Conservation (phyloP, 92 coral and sea anemone species). For the Siderastrea radians region DNA sequence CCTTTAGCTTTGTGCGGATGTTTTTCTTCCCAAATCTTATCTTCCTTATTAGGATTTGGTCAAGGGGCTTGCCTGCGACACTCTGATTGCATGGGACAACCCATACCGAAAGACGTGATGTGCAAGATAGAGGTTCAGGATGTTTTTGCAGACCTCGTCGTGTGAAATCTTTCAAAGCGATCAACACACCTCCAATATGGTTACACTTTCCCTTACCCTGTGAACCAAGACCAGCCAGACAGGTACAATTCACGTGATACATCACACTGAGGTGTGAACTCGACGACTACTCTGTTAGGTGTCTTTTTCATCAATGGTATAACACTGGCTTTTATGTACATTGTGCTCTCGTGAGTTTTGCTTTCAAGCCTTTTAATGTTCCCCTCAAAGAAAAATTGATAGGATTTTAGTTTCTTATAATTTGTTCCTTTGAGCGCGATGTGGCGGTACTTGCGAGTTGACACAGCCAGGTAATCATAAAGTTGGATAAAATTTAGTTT, state of each 20-base stretch:
- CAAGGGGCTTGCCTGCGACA: constrained; percentile 42
- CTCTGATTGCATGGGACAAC: constrained; percentile 62
- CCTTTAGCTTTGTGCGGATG: constrained; percentile 45
- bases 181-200: constrained; percentile 13
- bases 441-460: constrained; percentile 59
- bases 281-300: constrained; percentile 32
- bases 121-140: constrained; percentile 47
- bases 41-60: constrained; percentile 33
- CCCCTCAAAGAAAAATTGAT: constrained; percentile 56
- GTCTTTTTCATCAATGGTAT: constrained; percentile 48
- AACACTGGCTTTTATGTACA: constrained; percentile 54
- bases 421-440: constrained; percentile 60
- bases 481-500: constrained; percentile 62
- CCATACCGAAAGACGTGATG: constrained; percentile 53
- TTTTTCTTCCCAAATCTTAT: constrained; percentile 59
- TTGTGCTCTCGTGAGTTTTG: constrained; percentile 37
- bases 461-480: constrained; percentile 66
- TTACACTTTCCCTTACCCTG: constrained; percentile 39
- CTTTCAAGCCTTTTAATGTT: constrained; percentile 48
- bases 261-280: constrained; percentile 42
- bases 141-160: constrained; percentile 17
- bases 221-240: constrained; percentile 55
- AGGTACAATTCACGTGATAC: constrained; percentile 59
- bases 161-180: constrained; percentile 6
- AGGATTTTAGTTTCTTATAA: constrained; percentile 58